phyloP scores from a whole-genome alignment of 2,797 vertebrate species.

The Halcyon leucocephala region DNA sequence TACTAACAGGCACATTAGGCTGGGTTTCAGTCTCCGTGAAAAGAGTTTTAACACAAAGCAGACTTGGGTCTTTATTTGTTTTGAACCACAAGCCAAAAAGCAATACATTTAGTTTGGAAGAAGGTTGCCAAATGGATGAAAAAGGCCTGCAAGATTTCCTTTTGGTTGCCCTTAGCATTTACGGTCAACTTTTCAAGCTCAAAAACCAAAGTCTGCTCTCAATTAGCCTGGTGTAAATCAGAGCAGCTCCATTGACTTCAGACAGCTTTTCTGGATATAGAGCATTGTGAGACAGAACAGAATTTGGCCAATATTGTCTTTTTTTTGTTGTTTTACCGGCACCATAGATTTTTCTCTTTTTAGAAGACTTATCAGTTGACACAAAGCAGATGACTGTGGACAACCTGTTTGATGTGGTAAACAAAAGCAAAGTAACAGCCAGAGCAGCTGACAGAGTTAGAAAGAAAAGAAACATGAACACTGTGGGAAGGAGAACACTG shows the following conservation, averaged over 20 bases:
- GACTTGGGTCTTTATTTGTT: constrained; percentile 34
- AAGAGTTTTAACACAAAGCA: constrained; percentile 59
- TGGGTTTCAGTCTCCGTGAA: neutral
- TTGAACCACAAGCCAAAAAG: constrained; percentile 16
- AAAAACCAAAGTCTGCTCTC: constrained; percentile 43
- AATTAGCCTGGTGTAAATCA: constrained; percentile 45
- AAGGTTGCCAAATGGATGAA: constrained; percentile 48
- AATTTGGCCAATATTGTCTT: constrained; percentile 26
- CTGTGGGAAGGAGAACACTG: constrained; percentile 32
- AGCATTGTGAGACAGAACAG: constrained; percentile 37
- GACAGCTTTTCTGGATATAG: constrained; percentile 22
- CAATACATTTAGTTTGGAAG: constrained; percentile 10
- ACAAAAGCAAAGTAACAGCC: constrained; percentile 55
- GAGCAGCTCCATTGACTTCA: constrained; percentile 39
- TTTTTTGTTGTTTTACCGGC: constrained; percentile 36
- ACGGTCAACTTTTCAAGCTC: constrained; percentile 41
- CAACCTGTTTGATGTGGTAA: constrained; percentile 73
- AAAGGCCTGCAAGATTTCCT: constrained; percentile 52
- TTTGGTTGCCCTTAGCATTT: constrained; percentile 52
- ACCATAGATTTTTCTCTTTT: constrained; percentile 18
- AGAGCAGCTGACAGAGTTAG: constrained; percentile 31
- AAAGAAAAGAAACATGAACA: constrained; percentile 51
- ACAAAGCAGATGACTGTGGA: constrained; percentile 63
- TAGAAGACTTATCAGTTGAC: constrained; percentile 46
- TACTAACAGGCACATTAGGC: neutral